Conservation (phyloP, 2,797 vertebrate genomes). For the Ataeniobius toweri region DNA sequence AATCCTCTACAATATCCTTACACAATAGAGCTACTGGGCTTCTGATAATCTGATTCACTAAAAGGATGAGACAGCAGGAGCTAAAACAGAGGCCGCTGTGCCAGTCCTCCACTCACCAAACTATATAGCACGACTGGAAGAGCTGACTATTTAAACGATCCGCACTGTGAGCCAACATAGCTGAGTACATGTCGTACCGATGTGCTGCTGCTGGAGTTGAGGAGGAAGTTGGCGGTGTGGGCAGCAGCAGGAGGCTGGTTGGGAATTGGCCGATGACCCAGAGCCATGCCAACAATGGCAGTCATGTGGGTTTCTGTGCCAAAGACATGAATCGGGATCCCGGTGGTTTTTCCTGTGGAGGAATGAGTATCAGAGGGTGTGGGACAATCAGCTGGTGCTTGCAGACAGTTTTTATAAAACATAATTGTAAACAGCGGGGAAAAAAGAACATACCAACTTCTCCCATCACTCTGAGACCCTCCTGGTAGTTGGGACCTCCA, state of each 20-base stretch:
- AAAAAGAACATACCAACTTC: conserved; percentile 87
- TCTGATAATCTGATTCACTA: conserved; percentile 40
- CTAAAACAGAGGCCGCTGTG: conserved; percentile 29
- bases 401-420: background rate
- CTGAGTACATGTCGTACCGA: conserved; percentile 77
- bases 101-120: conserved; percentile 18
- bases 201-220: conserved; percentile 91
- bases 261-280: conserved; percentile 93
- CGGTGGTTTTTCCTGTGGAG: conserved; percentile 91
- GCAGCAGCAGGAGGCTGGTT: conserved; percentile 91
- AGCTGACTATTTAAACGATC: background rate
- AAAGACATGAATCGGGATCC: conserved; percentile 97
- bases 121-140: background rate
- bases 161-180: conserved; percentile 7
- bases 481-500: conserved; percentile 97
- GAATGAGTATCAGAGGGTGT: background rate
- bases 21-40: conserved; percentile 51
- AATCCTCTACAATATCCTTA: conserved; percentile 34
- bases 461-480: conserved; percentile 96
- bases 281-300: conserved; percentile 96
- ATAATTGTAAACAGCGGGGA: conserved; percentile 66
- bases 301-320: conserved; percentile 99
- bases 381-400: background rate
- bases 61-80: conserved; percentile 34
- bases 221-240: conserved; percentile 97